These are phyloP conservation scores for Heteronetta atricapilla DNA, from an alignment of 2,113 vertebrate genomes.

Conservation along the genomic window DNA sequence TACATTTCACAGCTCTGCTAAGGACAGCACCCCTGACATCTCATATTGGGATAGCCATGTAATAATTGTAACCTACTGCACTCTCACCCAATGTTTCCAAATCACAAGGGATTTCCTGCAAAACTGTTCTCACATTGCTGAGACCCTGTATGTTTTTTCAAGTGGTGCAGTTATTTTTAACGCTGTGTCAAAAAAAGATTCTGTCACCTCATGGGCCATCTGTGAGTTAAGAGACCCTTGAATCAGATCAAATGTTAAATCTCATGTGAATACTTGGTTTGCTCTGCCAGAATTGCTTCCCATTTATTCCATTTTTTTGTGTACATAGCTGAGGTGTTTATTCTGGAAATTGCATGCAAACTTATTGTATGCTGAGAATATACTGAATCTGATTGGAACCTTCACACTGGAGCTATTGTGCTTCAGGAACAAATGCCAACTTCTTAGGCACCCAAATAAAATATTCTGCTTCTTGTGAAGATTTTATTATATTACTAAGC, in stretches of 20 bases:
- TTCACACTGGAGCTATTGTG: slow-evolving; percentile 57
- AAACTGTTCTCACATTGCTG: slow-evolving; percentile 18
- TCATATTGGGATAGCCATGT: not conserved
- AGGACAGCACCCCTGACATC: slow-evolving; percentile 6
- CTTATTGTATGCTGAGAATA: slow-evolving; percentile 16
- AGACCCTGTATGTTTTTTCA: slow-evolving; percentile 47
- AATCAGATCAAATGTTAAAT: slow-evolving; percentile 60
- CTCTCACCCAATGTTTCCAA: slow-evolving; percentile 27
- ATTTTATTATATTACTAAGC: slow-evolving; percentile 34
- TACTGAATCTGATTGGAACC: slow-evolving; percentile 44
- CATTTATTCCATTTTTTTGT: slow-evolving; percentile 59
- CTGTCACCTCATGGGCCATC: slow-evolving; percentile 40
- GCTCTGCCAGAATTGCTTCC: slow-evolving; percentile 49
- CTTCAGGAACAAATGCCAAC: slow-evolving; percentile 40
- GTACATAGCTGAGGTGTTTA: slow-evolving; percentile 62
- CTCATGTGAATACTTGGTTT: slow-evolving; percentile 39
- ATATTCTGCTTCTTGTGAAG: slow-evolving; percentile 41
- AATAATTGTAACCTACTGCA: not conserved
- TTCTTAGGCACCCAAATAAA: slow-evolving; percentile 56
- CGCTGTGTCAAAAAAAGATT: slow-evolving; percentile 36
- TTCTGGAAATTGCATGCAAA: slow-evolving; percentile 61
- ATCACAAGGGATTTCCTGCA: slow-evolving; percentile 10
- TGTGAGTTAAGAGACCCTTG: slow-evolving; percentile 54
- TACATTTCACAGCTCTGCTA: not conserved
- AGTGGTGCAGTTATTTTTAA: slow-evolving; percentile 24